These are phyloP conservation scores for Microhierax caerulescens DNA, from an alignment of 2,797 vertebrate species.

Conservation along the genomic window DNA sequence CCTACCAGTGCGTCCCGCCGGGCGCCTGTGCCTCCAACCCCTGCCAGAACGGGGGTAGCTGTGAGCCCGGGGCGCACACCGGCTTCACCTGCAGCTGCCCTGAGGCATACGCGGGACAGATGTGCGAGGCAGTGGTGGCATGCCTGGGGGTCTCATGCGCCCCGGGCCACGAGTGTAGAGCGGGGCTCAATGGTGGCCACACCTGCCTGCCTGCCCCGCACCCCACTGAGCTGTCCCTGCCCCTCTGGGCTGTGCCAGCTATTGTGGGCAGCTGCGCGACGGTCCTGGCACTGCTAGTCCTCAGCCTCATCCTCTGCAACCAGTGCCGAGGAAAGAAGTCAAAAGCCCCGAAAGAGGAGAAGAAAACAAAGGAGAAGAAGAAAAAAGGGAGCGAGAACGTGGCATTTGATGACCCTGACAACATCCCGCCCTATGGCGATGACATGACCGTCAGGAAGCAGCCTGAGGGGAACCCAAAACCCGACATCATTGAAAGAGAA, in stretches of 20 bases:
- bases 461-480: constrained; percentile 96
- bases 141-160: constrained; percentile 88
- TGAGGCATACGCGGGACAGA: constrained; percentile 84
- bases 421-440: constrained; percentile 92
- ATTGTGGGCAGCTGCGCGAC: constrained; percentile 95
- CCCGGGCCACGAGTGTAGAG: constrained; percentile 82
- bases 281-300: constrained; percentile 88
- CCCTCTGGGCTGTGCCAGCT: constrained; percentile 95
- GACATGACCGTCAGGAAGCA: constrained; percentile 96
- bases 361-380: constrained; percentile 94
- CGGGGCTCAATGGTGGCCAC: constrained; percentile 78
- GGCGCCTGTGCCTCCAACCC: constrained; percentile 90
- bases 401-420: constrained; percentile 94
- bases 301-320: constrained; percentile 93
- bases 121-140: constrained; percentile 86
- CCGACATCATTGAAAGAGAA: constrained; percentile 96
- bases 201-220: constrained; percentile 78
- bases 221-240: constrained; percentile 81
- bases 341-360: constrained; percentile 86
- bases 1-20: constrained; percentile 88
- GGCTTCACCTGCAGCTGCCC: constrained; percentile 90
- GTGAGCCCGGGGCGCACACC: constrained; percentile 78
- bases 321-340: constrained; percentile 88
- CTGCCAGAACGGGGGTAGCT: constrained; percentile 92
- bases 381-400: constrained; percentile 97